phyloP scores from a whole-genome alignment of 2,113 vertebrate genomes.

The Xenopus borealis region DNA sequence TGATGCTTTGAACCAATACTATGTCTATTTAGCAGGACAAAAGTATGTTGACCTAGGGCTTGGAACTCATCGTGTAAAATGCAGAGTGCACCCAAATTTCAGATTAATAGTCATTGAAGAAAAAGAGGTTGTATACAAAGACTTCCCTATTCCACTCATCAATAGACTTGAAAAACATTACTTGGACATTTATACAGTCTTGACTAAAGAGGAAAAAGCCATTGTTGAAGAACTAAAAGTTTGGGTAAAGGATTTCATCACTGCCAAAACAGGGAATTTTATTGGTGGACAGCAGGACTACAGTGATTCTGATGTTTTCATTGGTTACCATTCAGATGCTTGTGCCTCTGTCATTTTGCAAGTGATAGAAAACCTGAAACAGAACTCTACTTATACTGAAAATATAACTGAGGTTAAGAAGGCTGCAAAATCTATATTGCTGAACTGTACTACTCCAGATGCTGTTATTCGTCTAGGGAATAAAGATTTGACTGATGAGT shows the following conservation, averaged over 20 bases:
- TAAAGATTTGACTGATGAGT: slow-evolving; percentile 56
- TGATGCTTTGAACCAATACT: slow-evolving; percentile 94
- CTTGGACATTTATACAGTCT: slow-evolving; percentile 81
- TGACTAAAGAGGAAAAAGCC: slow-evolving; percentile 68
- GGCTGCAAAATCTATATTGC: slow-evolving; percentile 68
- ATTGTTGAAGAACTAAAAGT: slow-evolving; percentile 64
- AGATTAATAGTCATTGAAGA: slow-evolving; percentile 90
- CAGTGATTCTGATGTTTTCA: slow-evolving; percentile 75
- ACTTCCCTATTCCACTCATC: slow-evolving; percentile 91
- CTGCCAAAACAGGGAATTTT: slow-evolving; percentile 39
- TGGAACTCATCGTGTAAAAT: slow-evolving; percentile 94
- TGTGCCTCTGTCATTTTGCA: slow-evolving; percentile 87
- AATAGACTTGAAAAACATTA: slow-evolving; percentile 98
- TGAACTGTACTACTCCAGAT: slow-evolving; percentile 87
- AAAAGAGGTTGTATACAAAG: slow-evolving; percentile 82
- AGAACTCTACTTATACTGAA: background rate
- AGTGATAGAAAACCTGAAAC: slow-evolving; percentile 60
- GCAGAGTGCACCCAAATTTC: slow-evolving; percentile 85
- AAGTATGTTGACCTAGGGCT: slow-evolving; percentile 93
- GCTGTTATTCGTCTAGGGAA: slow-evolving; percentile 75
- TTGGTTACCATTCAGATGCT: slow-evolving; percentile 85
- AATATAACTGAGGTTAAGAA: slow-evolving; percentile 51
- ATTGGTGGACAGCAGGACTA: slow-evolving; percentile 59
- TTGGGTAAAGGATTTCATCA: slow-evolving; percentile 72
- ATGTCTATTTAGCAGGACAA: slow-evolving; percentile 87